A percentile compares a stretch with the other conserved stretches of the same genome.
These are phyloP conservation scores for Nannobrachium achirus DNA, from an alignment of 2,113 vertebrate genomes.

Conservation along the genomic window DNA sequence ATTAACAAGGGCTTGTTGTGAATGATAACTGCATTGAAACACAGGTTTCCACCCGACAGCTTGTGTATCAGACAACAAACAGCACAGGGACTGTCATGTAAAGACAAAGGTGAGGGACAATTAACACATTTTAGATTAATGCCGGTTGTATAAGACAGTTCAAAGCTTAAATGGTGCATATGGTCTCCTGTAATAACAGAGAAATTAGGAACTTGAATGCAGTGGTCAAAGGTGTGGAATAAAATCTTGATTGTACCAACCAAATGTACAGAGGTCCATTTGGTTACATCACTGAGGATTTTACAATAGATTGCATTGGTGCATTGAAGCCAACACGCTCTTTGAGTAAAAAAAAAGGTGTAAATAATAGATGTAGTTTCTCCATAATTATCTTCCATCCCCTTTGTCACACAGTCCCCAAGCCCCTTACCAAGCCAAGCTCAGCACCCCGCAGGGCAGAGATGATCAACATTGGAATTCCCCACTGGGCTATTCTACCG, in stretches of 20 bases:
- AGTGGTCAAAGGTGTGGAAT: too few species aligned
- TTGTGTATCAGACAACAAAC: not conserved
- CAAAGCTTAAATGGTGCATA: slow-evolving; percentile 13
- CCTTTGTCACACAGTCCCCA: slow-evolving; percentile 52
- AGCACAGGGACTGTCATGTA: not conserved
- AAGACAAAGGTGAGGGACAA: not conserved
- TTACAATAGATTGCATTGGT: slow-evolving; percentile 30
- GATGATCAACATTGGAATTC: slow-evolving; percentile 47
- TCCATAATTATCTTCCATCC: slow-evolving; percentile 64
- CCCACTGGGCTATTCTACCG: slow-evolving; percentile 43
- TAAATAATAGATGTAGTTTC: slow-evolving; percentile 73
- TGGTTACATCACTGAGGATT: not conserved
- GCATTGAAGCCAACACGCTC: slow-evolving; percentile 48
- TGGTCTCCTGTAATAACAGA: too few species aligned
- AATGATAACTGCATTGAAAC: too few species aligned
- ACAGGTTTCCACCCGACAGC: too few species aligned
- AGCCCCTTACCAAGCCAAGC: slow-evolving; percentile 32
- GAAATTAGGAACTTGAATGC: too few species aligned
- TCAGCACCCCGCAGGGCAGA: slow-evolving; percentile 28
- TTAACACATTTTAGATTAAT: not conserved
- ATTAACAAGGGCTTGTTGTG: too few species aligned
- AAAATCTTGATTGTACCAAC: too few species aligned
- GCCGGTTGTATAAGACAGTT: not conserved
- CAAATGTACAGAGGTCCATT: too few species aligned
- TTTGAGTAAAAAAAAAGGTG: slow-evolving; percentile 46